These are phyloP conservation scores for Eilema depressum DNA, from an alignment of 2,888 invertebrate species.

Conservation along the genomic window DNA sequence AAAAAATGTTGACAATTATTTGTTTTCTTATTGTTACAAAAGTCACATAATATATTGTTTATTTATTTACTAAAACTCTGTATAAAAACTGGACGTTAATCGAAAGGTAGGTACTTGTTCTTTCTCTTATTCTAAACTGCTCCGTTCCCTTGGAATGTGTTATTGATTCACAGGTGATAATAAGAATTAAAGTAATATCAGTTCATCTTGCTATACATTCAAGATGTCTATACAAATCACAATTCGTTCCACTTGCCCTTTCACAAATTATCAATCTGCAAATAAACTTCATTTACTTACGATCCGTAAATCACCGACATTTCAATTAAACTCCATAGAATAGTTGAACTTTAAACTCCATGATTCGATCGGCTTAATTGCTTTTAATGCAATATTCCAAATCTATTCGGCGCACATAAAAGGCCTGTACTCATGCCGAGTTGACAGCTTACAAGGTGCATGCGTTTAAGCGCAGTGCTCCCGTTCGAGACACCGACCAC, in stretches of 20 bases:
- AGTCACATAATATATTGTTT: too few relatives aligned
- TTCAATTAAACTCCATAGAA: constrained; percentile 39
- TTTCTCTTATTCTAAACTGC: background rate
- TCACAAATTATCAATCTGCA: constrained; percentile 6
- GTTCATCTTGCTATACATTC: background rate
- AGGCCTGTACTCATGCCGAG: constrained; percentile 44
- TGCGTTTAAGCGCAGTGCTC: constrained; percentile 66
- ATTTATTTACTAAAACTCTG: too few relatives aligned
- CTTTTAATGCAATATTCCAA: constrained; percentile 45
- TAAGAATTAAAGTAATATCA: background rate
- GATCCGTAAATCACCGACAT: constrained; percentile 29
- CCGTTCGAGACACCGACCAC: constrained; percentile 68
- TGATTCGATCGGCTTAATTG: constrained; percentile 41
- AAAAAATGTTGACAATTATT: too few relatives aligned
- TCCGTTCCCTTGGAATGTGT: background rate
- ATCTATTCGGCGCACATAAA: constrained; percentile 38
- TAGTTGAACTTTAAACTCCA: constrained; percentile 42
- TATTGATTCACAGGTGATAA: background rate
- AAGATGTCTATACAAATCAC: background rate
- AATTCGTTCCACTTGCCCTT: background rate
- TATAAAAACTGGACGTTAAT: too few relatives aligned
- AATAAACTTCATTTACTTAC: constrained; percentile 10
- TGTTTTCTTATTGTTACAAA: too few relatives aligned
- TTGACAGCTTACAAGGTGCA: constrained; percentile 59
- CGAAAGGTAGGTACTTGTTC: too few relatives aligned